Evolutionary conservation across 2,113 vertebrate genomes (phyloP).

Genomic region (Hippocampus comes): DNA sequence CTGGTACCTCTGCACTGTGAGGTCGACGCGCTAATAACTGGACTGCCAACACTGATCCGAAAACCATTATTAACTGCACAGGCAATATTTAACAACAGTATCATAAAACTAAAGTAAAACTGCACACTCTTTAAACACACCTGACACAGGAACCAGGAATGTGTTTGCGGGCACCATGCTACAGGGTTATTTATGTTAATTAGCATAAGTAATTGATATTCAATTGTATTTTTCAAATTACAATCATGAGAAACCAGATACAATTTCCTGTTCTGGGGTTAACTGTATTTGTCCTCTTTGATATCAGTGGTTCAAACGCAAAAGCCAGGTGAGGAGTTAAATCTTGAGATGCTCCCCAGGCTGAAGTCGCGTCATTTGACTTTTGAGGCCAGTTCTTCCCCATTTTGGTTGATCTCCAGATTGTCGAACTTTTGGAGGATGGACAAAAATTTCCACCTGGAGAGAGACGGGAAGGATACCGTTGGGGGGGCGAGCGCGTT

Average conservation of each 20-base stretch:
- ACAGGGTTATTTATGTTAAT: background rate
- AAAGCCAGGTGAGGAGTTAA: no score
- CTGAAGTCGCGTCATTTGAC: background rate
- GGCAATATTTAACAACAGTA: background rate
- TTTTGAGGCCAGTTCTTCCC: background rate
- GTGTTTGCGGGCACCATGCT: background rate
- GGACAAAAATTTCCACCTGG: slow-evolving; percentile 44
- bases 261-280: no score
- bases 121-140: background rate
- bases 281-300: no score
- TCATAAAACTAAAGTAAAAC: background rate
- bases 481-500: slow-evolving; percentile 56
- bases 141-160: background rate
- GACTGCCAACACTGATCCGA: no score
- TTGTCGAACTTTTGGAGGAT: no score
- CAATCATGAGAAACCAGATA: no score
- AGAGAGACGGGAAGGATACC: slow-evolving; percentile 42
- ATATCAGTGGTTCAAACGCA: no score
- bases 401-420: background rate
- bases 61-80: background rate
- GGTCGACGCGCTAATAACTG: no score
- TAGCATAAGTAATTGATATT: background rate
- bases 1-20: no score
- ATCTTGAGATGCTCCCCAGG: background rate
- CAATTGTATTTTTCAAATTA: background rate